Evolutionary conservation across 2,888 invertebrate species (phyloP).

Genomic region (Bugulina stolonifera): DNA sequence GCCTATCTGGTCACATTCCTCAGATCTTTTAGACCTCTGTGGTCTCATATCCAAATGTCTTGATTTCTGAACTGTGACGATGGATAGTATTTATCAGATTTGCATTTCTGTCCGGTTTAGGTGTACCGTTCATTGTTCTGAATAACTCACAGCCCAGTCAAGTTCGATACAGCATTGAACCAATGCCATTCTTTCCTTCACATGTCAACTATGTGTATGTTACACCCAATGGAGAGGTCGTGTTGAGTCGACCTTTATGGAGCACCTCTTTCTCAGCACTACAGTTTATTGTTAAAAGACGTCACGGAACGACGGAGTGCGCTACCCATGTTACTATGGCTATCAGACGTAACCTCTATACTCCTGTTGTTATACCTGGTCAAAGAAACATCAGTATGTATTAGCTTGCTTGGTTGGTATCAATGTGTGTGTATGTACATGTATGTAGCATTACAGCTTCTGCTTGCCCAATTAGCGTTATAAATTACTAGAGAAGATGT

Average conservation of each 20-base stretch:
- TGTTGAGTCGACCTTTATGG: not conserved
- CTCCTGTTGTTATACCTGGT: not conserved
- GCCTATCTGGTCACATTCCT: too few species aligned
- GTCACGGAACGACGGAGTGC: not conserved
- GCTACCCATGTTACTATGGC: slow-evolving; percentile 17
- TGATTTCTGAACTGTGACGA: too few species aligned
- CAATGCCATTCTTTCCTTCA: slow-evolving; percentile 7
- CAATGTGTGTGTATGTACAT: too few species aligned
- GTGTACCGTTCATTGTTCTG: not conserved
- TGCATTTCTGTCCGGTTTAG: too few species aligned
- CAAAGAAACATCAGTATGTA: slow-evolving; percentile 15
- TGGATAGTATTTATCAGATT: too few species aligned
- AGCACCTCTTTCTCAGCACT: not conserved
- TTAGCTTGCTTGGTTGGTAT: too few species aligned
- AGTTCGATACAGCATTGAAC: not conserved
- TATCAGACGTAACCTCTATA: slow-evolving; percentile 4
- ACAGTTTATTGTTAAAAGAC: not conserved
- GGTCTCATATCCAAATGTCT: too few species aligned
- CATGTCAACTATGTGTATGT: slow-evolving; percentile 19
- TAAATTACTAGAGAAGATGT: too few species aligned
- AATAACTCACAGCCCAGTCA: not conserved
- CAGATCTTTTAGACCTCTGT: too few species aligned
- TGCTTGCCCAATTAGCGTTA: too few species aligned
- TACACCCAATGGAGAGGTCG: not conserved
- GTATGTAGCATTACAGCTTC: too few species aligned